Base-by-base conservation (phyloP, 2,113 vertebrate species). In the Beaufortia kweichowensis region DNA sequence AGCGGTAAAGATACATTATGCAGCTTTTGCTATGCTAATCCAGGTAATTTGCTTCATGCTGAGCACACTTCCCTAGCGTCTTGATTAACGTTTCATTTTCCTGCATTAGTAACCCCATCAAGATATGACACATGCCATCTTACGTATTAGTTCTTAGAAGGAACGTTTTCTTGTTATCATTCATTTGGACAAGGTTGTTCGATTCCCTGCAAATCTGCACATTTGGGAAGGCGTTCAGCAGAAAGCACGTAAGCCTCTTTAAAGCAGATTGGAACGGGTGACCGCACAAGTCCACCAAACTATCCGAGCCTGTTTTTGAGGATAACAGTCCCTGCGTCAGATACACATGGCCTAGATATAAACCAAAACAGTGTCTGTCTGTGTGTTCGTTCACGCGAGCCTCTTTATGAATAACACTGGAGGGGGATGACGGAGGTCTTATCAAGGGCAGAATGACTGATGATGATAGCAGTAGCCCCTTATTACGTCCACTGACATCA, bases 11-110 rank as follows among this genome's bases (percentile, higher is more conserved):
- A 80, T 80, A 81, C 81, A 83, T 83, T 82, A 81, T 78, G 79
- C 82, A 81, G 77, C 78, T 80, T 83, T 83, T 84, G 82, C 82
- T 81, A 83, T 84, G 77, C 84, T 85, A 87, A 83, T 84, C 74
- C 84, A 82, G 84, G 85, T 87, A 84, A 85, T 87, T 83, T 85
- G 85, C 82, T 84, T 82, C 85, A 81, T 75, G 80, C 82, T 83
- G 82, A 70, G 81, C 77, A 70, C 78, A 82, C 83, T 84, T 84
- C 83, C 79, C 68, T 72, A 72, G 81, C 64, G 66, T 80, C 83
- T 78, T 82, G 81, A 83, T 83, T 81, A 83, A 81, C 79, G 79
- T 78, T 83, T 84, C 76, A 82, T 83, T 79, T 83, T 79, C 68
- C 79, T 81, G 66, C 77, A 83, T 83, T 81, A 79, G 77, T 73